These are phyloP conservation scores for Apoderus coryli DNA, from an alignment of 2,888 invertebrate species.

Conservation along the genomic window DNA sequence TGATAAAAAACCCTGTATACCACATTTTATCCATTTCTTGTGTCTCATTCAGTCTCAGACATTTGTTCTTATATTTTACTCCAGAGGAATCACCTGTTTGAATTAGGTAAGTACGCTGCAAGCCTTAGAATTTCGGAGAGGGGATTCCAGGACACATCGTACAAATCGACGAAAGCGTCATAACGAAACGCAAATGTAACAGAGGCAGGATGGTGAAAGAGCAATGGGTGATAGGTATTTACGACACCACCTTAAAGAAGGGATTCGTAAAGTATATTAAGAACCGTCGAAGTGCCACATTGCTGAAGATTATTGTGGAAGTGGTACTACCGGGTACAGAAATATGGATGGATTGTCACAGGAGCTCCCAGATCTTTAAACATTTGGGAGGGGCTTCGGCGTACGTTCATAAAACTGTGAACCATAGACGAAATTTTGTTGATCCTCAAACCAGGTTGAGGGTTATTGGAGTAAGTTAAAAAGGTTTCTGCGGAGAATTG, in stretches of 20 bases:
- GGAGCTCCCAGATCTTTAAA: not conserved
- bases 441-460: constrained; percentile 11
- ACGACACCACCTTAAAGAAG: constrained; percentile 7
- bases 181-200: constrained; percentile 10
- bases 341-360: constrained; percentile 11
- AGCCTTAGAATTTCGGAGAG: too few species aligned
- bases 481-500: constrained; percentile 7
- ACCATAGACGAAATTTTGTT: constrained; percentile 8
- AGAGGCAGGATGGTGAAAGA: constrained; percentile 7
- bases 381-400: constrained; percentile 8
- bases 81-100: too few species aligned
- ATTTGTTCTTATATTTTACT: too few species aligned
- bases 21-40: too few species aligned
- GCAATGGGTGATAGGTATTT: constrained; percentile 11
- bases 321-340: constrained; percentile 9
- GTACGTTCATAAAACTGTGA: constrained; percentile 9
- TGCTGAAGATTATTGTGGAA: constrained; percentile 1
- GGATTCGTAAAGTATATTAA: constrained; percentile 4
- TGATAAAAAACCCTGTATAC: too few species aligned
- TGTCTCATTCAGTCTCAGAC: too few species aligned
- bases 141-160: constrained; percentile 7
- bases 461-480: constrained; percentile 10
- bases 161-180: constrained; percentile 11
- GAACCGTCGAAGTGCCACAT: constrained; percentile 4
- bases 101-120: too few species aligned